A percentile compares a stretch with the other conserved stretches of the same genome.
Evolutionary conservation across 35 echinoderm and acorn worm species (phyloP).

Genomic region (Diadema setosum): DNA sequence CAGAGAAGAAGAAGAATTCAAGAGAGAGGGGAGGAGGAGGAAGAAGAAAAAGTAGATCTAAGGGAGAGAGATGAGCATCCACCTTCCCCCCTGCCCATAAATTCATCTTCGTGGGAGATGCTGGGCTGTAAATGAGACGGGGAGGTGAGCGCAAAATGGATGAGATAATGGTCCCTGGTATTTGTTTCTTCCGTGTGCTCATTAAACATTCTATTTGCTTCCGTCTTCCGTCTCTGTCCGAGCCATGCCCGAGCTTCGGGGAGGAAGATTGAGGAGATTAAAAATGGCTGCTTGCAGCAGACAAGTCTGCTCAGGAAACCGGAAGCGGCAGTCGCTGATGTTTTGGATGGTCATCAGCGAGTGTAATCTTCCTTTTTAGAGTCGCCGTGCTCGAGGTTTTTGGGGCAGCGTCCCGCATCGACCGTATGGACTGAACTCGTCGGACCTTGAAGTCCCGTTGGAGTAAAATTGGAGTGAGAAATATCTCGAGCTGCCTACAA

Average conservation of each 20-base stretch:
- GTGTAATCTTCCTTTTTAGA: constrained; percentile 3
- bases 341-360: neutral
- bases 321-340: neutral
- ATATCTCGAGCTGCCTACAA: too few species aligned
- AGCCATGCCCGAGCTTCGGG: neutral
- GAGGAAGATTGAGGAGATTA: neutral
- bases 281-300: neutral
- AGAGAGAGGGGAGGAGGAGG: too few species aligned
- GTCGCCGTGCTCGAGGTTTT: too few species aligned
- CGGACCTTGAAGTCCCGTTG: too few species aligned
- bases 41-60: too few species aligned
- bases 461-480: too few species aligned
- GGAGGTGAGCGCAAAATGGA: neutral
- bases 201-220: constrained; percentile 4
- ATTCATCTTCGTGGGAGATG: neutral
- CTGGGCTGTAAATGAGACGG: neutral
- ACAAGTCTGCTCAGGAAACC: neutral
- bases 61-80: too few species aligned
- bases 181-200: constrained; percentile 17
- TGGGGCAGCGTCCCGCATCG: too few species aligned
- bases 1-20: too few species aligned
- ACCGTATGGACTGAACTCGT: too few species aligned
- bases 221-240: neutral
- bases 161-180: constrained; percentile 14
- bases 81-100: neutral